phyloP scores from a whole-genome alignment of 2,797 vertebrate genomes.

The Sebastiscus tertius region DNA sequence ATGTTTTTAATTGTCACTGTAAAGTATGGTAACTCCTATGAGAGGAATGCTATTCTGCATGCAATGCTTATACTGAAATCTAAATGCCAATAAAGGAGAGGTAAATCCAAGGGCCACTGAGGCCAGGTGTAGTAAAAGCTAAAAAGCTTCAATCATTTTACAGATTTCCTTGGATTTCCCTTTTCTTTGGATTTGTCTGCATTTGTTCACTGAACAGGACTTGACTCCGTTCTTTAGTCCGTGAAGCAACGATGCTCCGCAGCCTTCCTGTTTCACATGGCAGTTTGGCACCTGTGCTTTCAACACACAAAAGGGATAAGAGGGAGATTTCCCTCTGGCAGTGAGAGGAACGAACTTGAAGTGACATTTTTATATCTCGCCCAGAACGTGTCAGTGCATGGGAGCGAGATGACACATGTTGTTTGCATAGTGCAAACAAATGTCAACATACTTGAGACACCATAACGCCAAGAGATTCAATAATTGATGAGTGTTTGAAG shows the following conservation, averaged over 20 bases:
- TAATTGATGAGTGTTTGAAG: background rate
- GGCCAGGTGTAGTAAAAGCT: background rate
- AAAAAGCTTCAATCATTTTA: background rate
- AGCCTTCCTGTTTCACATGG: background rate
- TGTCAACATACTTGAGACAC: background rate
- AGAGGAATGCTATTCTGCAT: background rate
- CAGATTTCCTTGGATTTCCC: background rate
- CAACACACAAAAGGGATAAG: background rate
- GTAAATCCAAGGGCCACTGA: background rate
- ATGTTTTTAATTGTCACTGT: background rate
- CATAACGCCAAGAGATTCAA: background rate
- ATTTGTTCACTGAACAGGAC: background rate
- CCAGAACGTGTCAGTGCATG: slow-evolving; percentile 8
- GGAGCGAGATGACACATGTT: background rate
- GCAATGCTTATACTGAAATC: background rate
- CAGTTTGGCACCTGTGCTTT: background rate
- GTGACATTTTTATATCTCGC: background rate
- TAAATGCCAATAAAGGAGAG: background rate
- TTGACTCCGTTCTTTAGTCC: background rate
- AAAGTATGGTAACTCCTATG: background rate
- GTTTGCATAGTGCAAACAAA: background rate
- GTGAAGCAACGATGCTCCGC: background rate
- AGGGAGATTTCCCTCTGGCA: background rate
- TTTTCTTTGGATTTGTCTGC: background rate
- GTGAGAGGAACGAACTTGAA: background rate